phyloP scores from a whole-genome alignment of 2,888 invertebrate genomes.

The Ethmia dodecea region DNA sequence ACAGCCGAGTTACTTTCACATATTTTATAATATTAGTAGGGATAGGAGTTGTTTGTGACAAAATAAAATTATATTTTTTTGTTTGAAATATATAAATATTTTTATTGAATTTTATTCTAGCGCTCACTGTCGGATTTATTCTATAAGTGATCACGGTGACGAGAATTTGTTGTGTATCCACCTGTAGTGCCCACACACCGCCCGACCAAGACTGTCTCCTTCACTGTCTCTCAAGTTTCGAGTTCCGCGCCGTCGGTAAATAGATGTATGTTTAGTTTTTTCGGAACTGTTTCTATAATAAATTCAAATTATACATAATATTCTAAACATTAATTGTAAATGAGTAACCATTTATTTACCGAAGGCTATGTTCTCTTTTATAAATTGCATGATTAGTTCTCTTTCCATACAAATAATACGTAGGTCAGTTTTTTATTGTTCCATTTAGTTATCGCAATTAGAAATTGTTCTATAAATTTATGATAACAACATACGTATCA shows the following conservation, averaged over 20 bases:
- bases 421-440: conserved; percentile 52
- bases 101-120: conserved; percentile 72
- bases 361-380: conserved; percentile 40
- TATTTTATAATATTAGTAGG: too few relatives aligned
- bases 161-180: conserved; percentile 52
- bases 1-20: too few relatives aligned
- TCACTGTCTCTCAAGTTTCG: conserved; percentile 37
- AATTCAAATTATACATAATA: background rate
- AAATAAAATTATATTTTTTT: too few relatives aligned
- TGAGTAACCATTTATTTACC: conserved; percentile 17
- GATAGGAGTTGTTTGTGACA: too few relatives aligned
- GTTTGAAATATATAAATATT: conserved; percentile 26
- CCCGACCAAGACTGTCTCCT: conserved; percentile 32
- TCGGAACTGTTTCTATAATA: too few relatives aligned
- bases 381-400: conserved; percentile 52
- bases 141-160: conserved; percentile 69
- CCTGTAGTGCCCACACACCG: conserved; percentile 49
- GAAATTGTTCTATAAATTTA: too few relatives aligned
- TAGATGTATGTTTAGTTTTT: too few relatives aligned
- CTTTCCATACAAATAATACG: conserved; percentile 37
- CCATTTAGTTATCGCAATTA: conserved; percentile 21
- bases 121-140: conserved; percentile 67
- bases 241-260: conserved; percentile 25
- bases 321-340: background rate
- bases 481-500: too few relatives aligned